Base-by-base conservation (phyloP, 2,113 vertebrate genomes). In the Eolophus roseicapilla region DNA sequence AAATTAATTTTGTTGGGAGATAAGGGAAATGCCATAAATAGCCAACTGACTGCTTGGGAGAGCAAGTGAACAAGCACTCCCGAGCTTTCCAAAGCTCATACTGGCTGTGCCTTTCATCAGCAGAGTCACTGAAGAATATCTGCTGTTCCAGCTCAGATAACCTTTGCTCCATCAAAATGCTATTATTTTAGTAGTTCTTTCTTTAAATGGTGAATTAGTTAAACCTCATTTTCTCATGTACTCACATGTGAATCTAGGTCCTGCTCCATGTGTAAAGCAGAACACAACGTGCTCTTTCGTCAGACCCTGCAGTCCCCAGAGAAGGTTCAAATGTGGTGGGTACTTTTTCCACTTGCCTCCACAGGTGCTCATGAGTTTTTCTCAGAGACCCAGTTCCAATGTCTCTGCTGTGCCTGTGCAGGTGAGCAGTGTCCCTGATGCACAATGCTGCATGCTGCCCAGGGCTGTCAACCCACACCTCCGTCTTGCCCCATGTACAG, bases 271-370 rank as follows among this genome's bases (percentile, higher is more conserved):
- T 7, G 14, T 73, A 69, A 94, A 87, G 44, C 76, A 86, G 76
- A 69, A 15, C 62, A 46, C 28, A 64, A 14, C 0, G 0, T 47
- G 37, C 4, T 63, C 68, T 24, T 68, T 46, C 57, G 67, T 33
- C 64, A 70, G 47, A 43, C 10, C n/a, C 49, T 6, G 13, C 10
- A 5, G 17, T 17, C 55, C n/a, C 14, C 47, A 78, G 24, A 44
- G 65, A 25, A 0, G 0, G 39, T 17, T 70, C 73, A 68, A 47
- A 86, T 0, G 0, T 10, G 23, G n/a, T 9, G 7, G 3, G 7
- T 8, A 31, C 9, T 24, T 82, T 86, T 79, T 16, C 31, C 7
- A 1, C 10, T 70, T 11, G 15, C 13, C 6, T 69, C 7, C 43
- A 47, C 25, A 74, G 16, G 7, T 86, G 53, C 37, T 55, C 3